A percentile compares a stretch with the other conserved stretches of the same genome.
Conservation (phyloP, 2,888 invertebrate genomes). For the Mayetiola destructor region DNA sequence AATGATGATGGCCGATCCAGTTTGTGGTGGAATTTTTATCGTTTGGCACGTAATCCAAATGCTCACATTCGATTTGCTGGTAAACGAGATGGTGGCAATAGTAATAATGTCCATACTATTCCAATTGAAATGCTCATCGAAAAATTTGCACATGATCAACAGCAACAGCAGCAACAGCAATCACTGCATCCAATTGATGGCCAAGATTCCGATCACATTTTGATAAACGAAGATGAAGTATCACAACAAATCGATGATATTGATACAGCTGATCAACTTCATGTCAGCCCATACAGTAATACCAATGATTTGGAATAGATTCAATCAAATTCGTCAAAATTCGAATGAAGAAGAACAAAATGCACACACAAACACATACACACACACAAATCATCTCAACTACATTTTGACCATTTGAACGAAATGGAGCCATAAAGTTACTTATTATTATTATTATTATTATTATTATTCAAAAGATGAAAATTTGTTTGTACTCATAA, state of each 20-base stretch:
- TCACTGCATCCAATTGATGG: background rate
- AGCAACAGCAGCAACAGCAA: background rate
- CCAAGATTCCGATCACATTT: no score
- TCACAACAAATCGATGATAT: background rate
- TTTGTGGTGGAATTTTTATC: background rate
- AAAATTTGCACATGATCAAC: background rate
- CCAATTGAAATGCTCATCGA: background rate
- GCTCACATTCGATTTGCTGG: slow-evolving; percentile 11
- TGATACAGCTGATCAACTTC: background rate
- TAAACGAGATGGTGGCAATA: background rate
- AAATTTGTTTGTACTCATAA: background rate
- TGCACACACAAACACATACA: no score
- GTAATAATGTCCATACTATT: background rate
- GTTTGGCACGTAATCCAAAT: background rate
- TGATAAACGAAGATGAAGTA: slow-evolving; percentile 3
- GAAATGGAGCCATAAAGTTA: background rate
- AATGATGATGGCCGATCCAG: background rate
- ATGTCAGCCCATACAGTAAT: background rate
- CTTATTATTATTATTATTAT: background rate
- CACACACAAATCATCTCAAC: background rate
- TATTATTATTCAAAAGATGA: background rate
- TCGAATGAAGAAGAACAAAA: background rate
- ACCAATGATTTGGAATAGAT: background rate
- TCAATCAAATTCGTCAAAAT: background rate
- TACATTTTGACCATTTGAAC: background rate